Evolutionary conservation across 1,140 invertebrate genomes (phyloP).

Genomic region (Ctenoplectra terminalis): DNA sequence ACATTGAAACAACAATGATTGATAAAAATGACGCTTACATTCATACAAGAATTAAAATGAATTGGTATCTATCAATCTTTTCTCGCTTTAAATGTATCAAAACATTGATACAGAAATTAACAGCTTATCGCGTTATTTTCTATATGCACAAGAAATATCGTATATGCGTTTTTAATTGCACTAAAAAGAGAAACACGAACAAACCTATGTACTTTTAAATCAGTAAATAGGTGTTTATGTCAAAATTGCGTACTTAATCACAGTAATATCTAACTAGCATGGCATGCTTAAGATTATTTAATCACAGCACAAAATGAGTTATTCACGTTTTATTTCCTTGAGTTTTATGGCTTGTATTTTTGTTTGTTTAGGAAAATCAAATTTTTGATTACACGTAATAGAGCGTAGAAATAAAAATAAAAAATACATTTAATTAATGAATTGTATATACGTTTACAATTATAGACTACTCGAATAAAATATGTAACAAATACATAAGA

Average conservation of each 20-base stretch:
- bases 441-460: constrained; percentile 29
- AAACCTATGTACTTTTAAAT: constrained; percentile 17
- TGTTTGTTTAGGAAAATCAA: constrained; percentile 36
- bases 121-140: not conserved
- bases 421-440: constrained; percentile 33
- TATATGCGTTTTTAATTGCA: constrained; percentile 37
- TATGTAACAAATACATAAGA: constrained; percentile 20
- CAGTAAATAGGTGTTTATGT: constrained; percentile 53
- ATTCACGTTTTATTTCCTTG: constrained; percentile 42
- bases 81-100: constrained; percentile 24
- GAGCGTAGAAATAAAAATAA: constrained; percentile 17
- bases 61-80: constrained; percentile 28
- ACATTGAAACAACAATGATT: constrained; percentile 17
- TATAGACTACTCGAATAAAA: constrained; percentile 37
- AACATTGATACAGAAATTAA: constrained; percentile 34
- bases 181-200: constrained; percentile 28
- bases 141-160: constrained; percentile 1
- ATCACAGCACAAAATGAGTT: constrained; percentile 69
- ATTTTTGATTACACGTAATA: constrained; percentile 38
- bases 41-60: constrained; percentile 25
- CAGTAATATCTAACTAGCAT: constrained; percentile 60
- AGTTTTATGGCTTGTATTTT: constrained; percentile 40
- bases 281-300: constrained; percentile 66
- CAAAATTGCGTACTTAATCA: constrained; percentile 62
- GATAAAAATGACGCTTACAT: constrained; percentile 28